Percentiles rank a stretch among this genome's conserved stretches.
Evolutionary conservation across 2,888 invertebrate genomes (phyloP).

Genomic region (Arge pagana): DNA sequence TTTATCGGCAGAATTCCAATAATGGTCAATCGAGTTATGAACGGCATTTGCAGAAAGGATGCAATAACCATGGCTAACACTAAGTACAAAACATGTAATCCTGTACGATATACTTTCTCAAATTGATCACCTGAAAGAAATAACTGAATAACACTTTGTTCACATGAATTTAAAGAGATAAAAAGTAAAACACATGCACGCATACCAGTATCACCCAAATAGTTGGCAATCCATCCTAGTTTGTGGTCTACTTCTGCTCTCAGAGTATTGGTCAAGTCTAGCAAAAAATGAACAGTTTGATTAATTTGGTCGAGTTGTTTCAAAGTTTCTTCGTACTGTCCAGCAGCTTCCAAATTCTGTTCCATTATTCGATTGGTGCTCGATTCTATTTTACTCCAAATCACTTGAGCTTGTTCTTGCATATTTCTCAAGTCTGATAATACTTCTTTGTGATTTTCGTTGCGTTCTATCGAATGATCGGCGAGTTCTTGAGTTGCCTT

Average conservation of each 20-base stretch:
- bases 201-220: conserved; percentile 50
- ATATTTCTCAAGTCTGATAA: conserved; percentile 62
- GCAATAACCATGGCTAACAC: conserved; percentile 52
- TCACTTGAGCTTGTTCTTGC: conserved; percentile 61
- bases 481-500: conserved; percentile 60
- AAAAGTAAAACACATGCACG: conserved; percentile 5
- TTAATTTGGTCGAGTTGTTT: conserved; percentile 62
- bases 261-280: conserved; percentile 48
- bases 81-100: conserved; percentile 47
- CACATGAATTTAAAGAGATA: neutral
- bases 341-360: conserved; percentile 59
- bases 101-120: conserved; percentile 43
- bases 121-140: conserved; percentile 48
- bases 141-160: neutral
- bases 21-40: conserved; percentile 48
- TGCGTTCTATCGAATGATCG: conserved; percentile 59
- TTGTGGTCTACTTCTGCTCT: conserved; percentile 49
- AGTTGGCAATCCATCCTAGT: conserved; percentile 51
- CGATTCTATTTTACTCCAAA: conserved; percentile 62
- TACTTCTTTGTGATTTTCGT: conserved; percentile 62
- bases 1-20: conserved; percentile 51
- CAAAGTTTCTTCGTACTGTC: conserved; percentile 60
- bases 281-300: conserved; percentile 58
- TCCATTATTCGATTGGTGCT: conserved; percentile 55
- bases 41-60: conserved; percentile 51